Conservation (phyloP, 1,140 invertebrate species). For the Pseudomyrmex pallidus region DNA sequence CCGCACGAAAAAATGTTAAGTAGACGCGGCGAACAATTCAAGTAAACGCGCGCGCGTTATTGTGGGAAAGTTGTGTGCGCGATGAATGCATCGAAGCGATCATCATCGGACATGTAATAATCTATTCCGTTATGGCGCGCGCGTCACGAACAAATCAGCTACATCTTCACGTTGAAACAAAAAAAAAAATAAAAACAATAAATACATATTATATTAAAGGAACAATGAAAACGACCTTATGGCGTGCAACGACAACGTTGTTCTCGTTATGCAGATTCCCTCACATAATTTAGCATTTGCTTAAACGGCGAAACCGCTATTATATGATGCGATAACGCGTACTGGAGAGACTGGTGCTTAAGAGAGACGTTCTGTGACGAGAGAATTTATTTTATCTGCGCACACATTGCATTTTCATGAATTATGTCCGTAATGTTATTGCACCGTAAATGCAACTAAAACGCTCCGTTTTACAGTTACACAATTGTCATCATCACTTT, state of each 20-base stretch:
- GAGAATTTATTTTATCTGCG: background rate
- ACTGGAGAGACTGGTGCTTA: background rate
- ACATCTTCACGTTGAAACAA: slow-evolving; percentile 1
- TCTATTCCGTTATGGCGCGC: slow-evolving; percentile 4
- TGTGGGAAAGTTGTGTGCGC: background rate
- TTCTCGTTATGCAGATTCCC: slow-evolving; percentile 63
- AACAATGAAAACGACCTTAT: slow-evolving; percentile 48
- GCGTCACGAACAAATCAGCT: slow-evolving; percentile 14
- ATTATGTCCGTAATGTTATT: background rate
- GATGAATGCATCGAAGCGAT: slow-evolving; percentile 14
- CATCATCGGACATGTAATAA: slow-evolving; percentile 15
- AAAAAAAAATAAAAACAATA: background rate
- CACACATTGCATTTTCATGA: background rate
- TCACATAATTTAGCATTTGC: slow-evolving; percentile 60
- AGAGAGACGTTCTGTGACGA: background rate
- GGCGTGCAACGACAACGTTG: slow-evolving; percentile 44
- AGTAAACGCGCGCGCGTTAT: background rate
- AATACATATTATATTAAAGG: slow-evolving; percentile 31
- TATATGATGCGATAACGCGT: slow-evolving; percentile 61
- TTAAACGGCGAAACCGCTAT: slow-evolving; percentile 60
- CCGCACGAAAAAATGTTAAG: slow-evolving; percentile 7
- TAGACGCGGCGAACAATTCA: slow-evolving; percentile 44
- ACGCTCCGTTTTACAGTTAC: too few relatives aligned
- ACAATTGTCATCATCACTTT: too few relatives aligned
- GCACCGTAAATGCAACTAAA: too few relatives aligned